Evolutionary conservation across 2,888 invertebrate genomes (phyloP).

Genomic region (Polymixis lichenea): DNA sequence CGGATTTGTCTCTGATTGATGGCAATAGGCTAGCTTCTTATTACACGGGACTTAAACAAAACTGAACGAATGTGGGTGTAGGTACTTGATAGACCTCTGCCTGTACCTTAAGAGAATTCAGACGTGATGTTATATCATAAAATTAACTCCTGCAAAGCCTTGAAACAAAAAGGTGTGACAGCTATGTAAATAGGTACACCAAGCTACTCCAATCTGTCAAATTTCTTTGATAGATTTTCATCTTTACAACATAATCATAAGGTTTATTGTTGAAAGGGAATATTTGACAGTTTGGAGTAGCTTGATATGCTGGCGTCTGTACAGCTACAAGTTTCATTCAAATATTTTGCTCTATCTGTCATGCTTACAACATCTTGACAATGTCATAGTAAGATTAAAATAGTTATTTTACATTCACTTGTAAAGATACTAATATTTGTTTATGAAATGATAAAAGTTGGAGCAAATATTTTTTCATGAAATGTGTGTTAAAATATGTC

Average conservation of each 20-base stretch:
- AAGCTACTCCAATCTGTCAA: no score
- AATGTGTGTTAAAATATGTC: constrained; percentile 43
- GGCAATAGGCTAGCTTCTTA: background rate
- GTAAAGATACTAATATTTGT: constrained; percentile 38
- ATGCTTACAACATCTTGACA: background rate
- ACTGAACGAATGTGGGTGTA: background rate
- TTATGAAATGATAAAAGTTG: constrained; percentile 37
- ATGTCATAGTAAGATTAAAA: constrained; percentile 37
- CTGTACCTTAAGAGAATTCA: background rate
- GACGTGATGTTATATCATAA: no score
- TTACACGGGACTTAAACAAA: background rate
- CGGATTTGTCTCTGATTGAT: background rate
- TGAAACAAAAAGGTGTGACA: background rate
- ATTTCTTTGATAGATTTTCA: no score
- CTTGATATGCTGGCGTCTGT: no score
- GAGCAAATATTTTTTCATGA: constrained; percentile 40
- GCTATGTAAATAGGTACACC: background rate
- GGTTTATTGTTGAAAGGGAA: no score
- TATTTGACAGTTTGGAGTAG: no score
- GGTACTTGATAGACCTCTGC: background rate
- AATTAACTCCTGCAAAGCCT: background rate
- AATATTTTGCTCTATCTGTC: constrained; percentile 1
- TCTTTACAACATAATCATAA: no score
- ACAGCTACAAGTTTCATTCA: constrained; percentile 5
- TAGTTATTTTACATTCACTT: constrained; percentile 19